Evolutionary conservation across 2,797 vertebrate genomes (phyloP).

Genomic region (Ctenochaetus hawaiiensis): DNA sequence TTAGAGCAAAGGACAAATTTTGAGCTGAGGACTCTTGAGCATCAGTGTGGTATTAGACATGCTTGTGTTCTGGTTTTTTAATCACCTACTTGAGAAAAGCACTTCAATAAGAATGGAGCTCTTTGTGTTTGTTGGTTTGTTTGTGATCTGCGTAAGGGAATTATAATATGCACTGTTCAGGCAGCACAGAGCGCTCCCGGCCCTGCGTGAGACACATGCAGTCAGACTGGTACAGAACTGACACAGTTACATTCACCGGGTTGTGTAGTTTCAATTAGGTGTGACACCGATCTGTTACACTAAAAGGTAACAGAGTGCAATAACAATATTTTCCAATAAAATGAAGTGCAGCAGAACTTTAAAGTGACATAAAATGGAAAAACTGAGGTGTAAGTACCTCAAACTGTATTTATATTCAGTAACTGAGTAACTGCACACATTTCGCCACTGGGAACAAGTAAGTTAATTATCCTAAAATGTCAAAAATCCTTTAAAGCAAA

Average conservation of each 20-base stretch:
- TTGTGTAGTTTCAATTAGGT: neutral
- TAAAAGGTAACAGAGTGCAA: too few species aligned
- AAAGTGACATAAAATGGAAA: too few species aligned
- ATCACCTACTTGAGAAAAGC: constrained; percentile 34
- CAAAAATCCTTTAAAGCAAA: neutral
- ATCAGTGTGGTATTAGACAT: constrained; percentile 27
- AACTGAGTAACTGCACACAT: too few species aligned
- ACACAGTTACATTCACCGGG: neutral
- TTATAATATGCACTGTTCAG: constrained; percentile 26
- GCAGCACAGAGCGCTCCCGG: constrained; percentile 4
- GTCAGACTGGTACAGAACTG: neutral
- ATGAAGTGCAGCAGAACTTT: too few species aligned
- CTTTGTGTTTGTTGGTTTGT: constrained; percentile 39
- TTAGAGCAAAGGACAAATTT: constrained; percentile 27
- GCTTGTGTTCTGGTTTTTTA: constrained; percentile 37
- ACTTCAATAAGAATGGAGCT: constrained; percentile 36
- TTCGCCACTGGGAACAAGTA: neutral
- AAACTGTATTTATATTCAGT: too few species aligned
- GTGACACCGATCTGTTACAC: too few species aligned
- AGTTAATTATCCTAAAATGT: neutral
- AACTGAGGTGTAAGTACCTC: too few species aligned
- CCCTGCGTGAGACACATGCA: neutral
- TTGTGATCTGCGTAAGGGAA: constrained; percentile 17
- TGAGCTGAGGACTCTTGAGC: constrained; percentile 16
- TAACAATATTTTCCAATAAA: too few species aligned